These are phyloP conservation scores for Chloroceryle amazona DNA, from an alignment of 2,797 vertebrate species.

Conservation along the genomic window DNA sequence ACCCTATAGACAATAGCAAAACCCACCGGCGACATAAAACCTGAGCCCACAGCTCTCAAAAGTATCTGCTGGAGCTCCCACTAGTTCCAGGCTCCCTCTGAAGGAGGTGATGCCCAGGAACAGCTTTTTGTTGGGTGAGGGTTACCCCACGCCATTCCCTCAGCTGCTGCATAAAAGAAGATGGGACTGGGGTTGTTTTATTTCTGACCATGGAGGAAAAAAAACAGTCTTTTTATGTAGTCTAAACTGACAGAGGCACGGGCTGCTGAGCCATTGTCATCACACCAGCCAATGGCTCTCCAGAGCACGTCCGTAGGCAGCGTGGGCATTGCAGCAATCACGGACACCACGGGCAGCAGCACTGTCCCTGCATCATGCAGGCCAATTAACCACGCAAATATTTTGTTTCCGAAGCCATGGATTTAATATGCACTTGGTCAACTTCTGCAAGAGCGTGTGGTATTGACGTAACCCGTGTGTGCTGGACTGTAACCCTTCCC, in stretches of 20 bases:
- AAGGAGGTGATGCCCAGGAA: fast-evolving
- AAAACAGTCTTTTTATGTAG: not conserved
- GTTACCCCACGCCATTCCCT: not conserved
- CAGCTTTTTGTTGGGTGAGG: not conserved
- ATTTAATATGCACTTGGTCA: not conserved
- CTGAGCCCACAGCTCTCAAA: fast-evolving
- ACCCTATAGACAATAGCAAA: not conserved
- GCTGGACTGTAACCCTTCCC: not conserved
- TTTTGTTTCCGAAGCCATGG: not conserved
- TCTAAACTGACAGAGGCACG: fast-evolving
- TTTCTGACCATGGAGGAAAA: fast-evolving
- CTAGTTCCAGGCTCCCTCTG: fast-evolving
- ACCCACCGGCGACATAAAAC: not conserved
- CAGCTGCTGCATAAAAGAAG: not conserved
- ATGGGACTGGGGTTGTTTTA: fast-evolving
- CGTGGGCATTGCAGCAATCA: not conserved
- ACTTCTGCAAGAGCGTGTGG: not conserved
- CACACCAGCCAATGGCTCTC: fast-evolving
- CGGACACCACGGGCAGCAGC: fast-evolving
- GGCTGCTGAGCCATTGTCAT: not conserved
- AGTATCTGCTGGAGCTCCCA: not conserved
- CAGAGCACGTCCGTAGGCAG: fast-evolving
- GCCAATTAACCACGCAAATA: not conserved
- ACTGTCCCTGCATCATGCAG: fast-evolving
- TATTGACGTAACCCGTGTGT: fast-evolving